Evolutionary conservation across 2,888 invertebrate species (phyloP).

Genomic region (Petrolisthes manimaculis): DNA sequence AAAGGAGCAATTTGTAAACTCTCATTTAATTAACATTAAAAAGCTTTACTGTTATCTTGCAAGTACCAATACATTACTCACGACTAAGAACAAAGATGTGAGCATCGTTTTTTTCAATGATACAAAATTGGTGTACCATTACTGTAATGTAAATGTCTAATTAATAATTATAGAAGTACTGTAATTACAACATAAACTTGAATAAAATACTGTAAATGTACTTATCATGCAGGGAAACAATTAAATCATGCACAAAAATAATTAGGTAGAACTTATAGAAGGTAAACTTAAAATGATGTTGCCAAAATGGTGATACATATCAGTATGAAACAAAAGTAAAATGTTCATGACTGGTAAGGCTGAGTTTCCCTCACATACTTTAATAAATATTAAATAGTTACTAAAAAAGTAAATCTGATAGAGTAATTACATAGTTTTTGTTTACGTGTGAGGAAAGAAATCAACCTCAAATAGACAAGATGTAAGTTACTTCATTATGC

Average conservation of each 20-base stretch:
- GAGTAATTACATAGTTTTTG: neutral
- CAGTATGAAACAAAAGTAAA: neutral
- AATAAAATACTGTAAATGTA: constrained; percentile 29
- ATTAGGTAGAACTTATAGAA: constrained; percentile 27
- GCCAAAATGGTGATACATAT: neutral
- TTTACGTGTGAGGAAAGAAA: neutral
- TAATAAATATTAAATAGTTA: neutral
- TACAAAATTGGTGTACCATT: neutral
- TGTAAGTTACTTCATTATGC: constrained; percentile 51
- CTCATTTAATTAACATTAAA: no score
- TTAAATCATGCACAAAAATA: constrained; percentile 40
- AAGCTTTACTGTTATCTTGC: no score
- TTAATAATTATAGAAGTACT: neutral
- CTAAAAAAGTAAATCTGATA: no score
- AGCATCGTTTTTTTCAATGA: no score
- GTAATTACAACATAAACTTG: constrained; percentile 6
- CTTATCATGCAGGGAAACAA: constrained; percentile 48
- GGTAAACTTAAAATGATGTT: neutral
- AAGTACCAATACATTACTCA: no score
- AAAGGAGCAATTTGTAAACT: no score
- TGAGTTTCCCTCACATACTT: constrained; percentile 16
- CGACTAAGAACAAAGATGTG: no score
- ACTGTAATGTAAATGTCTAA: neutral
- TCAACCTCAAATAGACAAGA: neutral
- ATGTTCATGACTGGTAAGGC: neutral